Base-by-base conservation (phyloP, 2,888 invertebrate genomes). In the Cyclophora punctaria region DNA sequence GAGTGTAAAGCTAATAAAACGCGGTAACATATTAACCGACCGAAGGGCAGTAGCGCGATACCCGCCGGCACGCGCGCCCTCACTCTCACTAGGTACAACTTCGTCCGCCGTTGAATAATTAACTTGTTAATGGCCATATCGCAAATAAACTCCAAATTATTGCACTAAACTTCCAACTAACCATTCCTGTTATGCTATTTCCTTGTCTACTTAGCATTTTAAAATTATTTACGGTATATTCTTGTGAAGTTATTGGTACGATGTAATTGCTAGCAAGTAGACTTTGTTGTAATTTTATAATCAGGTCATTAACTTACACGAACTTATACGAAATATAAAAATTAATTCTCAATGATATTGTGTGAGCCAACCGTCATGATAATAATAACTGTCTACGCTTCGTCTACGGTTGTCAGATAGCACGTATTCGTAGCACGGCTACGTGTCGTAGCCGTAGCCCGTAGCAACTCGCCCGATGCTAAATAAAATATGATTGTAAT, bases 101-200 rank as follows among this genome's bases (percentile, higher is more conserved):
- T 71, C 60, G 69, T 64, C 63, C 58, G 59, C 68, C 60, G 64
- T 75, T 83, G 78, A 81, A 85, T 86, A 85, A 86, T 85, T 84
- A 78, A 83, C 79, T 71, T 69, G 64, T 73, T 86, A 85, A 86
- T 83, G 79, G 84, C 73, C 76, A 73, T 71, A 78, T 78, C 70
- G 78, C 83, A 83, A 84, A 84, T 83, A 83, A 83, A 83, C 78
- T 80, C 73, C 69, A 66, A 83, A 84, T 83, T 83, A 85, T 82
- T 82, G 75, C 78, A 73, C 75, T 69, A 67, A 75, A 80, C 75
- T 80, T 75, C 59, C 60, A 59, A 65, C 53, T 62, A 56, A 54
- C 44, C 50, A 48, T 20, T 20, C 20, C 37, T 37, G 47, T 47
- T 52, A 51, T 52, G 42, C 49, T 46, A 50, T 44, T 54, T 51